phyloP scores from a whole-genome alignment of 2,113 vertebrate species.

The Rhinolophus sinicus region DNA sequence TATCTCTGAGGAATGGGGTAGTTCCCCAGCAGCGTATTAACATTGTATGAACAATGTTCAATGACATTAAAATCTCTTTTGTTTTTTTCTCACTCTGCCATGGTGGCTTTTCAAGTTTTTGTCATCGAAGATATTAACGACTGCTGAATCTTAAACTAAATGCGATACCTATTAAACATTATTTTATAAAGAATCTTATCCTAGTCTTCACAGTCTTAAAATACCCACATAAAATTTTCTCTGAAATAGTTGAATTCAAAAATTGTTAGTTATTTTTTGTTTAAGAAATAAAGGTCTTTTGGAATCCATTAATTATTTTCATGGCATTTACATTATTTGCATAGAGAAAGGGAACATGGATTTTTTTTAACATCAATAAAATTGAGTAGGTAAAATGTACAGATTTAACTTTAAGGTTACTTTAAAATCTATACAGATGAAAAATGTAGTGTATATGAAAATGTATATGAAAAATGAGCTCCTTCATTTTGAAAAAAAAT shows the following conservation, averaged over 20 bases:
- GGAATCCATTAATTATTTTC: neutral
- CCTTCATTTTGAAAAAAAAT: conserved; percentile 47
- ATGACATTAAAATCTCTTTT: neutral
- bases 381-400: conserved; percentile 28
- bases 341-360: neutral
- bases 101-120: neutral
- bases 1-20: neutral
- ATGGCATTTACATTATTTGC: neutral
- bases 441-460: neutral
- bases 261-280: neutral
- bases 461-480: neutral
- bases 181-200: neutral
- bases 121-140: neutral
- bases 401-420: conserved; percentile 46
- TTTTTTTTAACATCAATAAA: conserved; percentile 9
- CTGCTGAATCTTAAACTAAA: neutral
- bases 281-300: neutral
- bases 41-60: neutral
- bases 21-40: neutral
- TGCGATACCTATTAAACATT: neutral
- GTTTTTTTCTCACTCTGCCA: neutral
- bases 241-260: neutral
- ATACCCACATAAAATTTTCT: neutral
- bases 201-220: neutral
- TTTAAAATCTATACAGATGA: neutral